Evolutionary conservation across 2,797 vertebrate species (phyloP), one percentile per base, ranked within the genome.

Genomic region (Dipus sagitta): DNA sequence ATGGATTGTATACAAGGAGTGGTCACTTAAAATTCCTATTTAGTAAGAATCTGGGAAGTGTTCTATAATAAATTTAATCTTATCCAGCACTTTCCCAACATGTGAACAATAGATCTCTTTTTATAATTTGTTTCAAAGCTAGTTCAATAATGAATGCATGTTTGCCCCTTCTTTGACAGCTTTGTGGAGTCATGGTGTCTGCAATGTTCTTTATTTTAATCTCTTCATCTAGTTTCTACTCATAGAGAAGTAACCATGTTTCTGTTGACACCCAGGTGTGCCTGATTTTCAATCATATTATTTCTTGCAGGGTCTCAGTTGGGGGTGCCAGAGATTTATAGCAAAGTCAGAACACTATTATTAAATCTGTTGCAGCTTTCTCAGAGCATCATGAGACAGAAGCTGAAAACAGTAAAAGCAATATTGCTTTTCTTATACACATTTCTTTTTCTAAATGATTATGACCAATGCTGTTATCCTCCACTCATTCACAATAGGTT

Each of bases 201-300:
- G 42, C 5, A 88, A 64, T 80, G 70, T 62, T 88, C 21, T 93
- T 91, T 78, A 82, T 95, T 94, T 94, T 88, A 93, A 77, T 92
- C 30, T 90, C 34, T 12, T 94, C 42, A 77, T 81, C 52, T 87
- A 67, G 90, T 92, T 96, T 92, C 38, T 96, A 76, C 64, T 68
- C 93, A 54, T 42, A 78, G 65, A 86, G 32, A 94, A 83, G 68
- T 60, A 92, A 38, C 20, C 70, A 15, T 74, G 58, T 64, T 93
- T 94, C 84, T 81, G 60, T 86, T 96, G 87, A 92, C 83, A 95
- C 54, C 71, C 67, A 84, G 75, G 76, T 92, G n/a, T 81, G 74
- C 68, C 38, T 84, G 64, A 94, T 93, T 93, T 96, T 95, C 72
- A 95, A 70, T 94, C 82, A 79, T 81, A 91, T 93, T 93, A 88